Base-by-base conservation (phyloP, 2,888 invertebrate species). In the Polyommatus iphigenia region DNA sequence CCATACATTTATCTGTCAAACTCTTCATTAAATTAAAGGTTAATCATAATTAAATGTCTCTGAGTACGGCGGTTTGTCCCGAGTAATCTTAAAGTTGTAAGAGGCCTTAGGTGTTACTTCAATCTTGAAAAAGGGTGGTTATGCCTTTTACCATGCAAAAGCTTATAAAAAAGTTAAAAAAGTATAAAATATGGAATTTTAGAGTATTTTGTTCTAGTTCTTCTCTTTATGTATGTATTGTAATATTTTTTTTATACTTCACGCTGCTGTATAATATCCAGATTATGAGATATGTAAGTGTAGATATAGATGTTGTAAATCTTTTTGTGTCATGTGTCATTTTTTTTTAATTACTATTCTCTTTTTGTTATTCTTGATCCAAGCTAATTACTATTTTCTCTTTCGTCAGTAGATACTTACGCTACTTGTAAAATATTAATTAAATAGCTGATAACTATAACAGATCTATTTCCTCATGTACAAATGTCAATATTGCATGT, bases 251-350 rank as follows among this genome's bases (percentile, higher is more conserved):
- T 41, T 18, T 77, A 10, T 24, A 73, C 10, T 76, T 6, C 50
- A n/a, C 57, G 57, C n/a, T 71, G 71, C 46, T 67, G 62, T 57
- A 41, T 75, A 78, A 71, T 62, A 67, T 81, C 73, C 82, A 84
- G 84, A 83, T 84, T 76, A 84, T 82, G 83, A 81, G 84, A 83
- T 83, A 84, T 73, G 84, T 84, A 83, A 84, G 84, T 84, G 75
- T 32, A 59, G 71, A 29, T 15, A 32, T 73, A 59, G 57, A 50
- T 77, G 54, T 77, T 57, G 75, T 59, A 10, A 29, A 20, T 20
- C 72, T 41, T 59, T 32, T n/a, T 54, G 41, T 8, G 15, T 57
- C 13, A 18, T 73, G 54, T 41, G 20, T 20, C n/a, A 18, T 72
- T 5, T 20, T 3, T 13, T 50, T 24, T 50, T 24, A 20, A 5